Conservation (phyloP, 2,797 vertebrate species). For the Aeoliscus strigatus region DNA sequence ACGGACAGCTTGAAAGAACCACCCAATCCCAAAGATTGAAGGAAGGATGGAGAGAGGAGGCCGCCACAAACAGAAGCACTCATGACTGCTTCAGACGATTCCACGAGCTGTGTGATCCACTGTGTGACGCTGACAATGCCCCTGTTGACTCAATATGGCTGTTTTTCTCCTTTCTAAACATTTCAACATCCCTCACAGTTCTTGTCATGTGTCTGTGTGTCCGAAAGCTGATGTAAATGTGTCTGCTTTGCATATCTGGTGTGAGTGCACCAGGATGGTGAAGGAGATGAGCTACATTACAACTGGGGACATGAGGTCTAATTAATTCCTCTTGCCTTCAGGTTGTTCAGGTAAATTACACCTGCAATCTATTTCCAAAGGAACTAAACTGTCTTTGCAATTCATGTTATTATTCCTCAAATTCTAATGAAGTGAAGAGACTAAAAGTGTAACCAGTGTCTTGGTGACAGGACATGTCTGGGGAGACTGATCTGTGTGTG, state of each 20-base stretch:
- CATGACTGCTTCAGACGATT: constrained; percentile 43
- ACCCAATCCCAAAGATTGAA: no score
- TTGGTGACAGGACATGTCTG: constrained; percentile 50
- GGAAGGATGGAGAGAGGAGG: no score
- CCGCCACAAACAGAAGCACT: no score
- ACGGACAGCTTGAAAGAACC: constrained; percentile 28
- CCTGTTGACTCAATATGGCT: constrained; percentile 7
- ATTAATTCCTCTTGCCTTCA: constrained; percentile 70
- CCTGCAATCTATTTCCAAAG: constrained; percentile 76
- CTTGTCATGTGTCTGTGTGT: background rate
- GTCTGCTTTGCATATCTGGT: constrained; percentile 10
- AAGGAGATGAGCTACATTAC: constrained; percentile 59
- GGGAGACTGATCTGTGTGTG: constrained; percentile 32
- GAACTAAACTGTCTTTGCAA: constrained; percentile 74
- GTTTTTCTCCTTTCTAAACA: no score
- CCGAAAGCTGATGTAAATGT: no score
- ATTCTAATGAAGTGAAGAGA: constrained; percentile 64
- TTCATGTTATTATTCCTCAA: constrained; percentile 70
- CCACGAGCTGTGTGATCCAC: constrained; percentile 4
- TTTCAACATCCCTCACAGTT: no score
- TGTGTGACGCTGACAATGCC: constrained; percentile 6
- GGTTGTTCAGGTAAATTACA: constrained; percentile 76
- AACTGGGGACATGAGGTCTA: constrained; percentile 65
- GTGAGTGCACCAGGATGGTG: constrained; percentile 10
- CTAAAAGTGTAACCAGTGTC: constrained; percentile 39